Evolutionary conservation across 2,113 vertebrate genomes (phyloP).

Genomic region (Hypocryptadius cinnamomeus): DNA sequence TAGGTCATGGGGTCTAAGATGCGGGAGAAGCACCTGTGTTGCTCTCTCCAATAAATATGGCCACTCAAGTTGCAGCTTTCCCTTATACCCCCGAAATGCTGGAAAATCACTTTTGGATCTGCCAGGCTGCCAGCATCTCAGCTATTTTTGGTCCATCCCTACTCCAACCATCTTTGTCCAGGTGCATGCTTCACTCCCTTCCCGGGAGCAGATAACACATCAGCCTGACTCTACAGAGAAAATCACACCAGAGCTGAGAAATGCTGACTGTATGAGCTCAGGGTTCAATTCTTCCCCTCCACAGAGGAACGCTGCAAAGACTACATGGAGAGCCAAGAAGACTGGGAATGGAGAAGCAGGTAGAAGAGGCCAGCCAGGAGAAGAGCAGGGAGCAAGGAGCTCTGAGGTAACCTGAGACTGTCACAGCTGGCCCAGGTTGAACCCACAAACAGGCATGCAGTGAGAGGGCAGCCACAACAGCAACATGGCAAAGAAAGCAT

Average conservation of each 20-base stretch:
- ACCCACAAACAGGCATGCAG: not conserved
- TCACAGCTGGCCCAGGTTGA: not conserved
- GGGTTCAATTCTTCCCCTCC: not conserved
- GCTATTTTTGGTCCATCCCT: not conserved
- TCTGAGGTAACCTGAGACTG: not conserved
- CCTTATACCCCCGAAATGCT: not conserved
- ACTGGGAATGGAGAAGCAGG: not conserved
- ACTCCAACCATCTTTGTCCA: not conserved
- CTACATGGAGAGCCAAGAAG: not conserved
- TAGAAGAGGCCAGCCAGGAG: not conserved
- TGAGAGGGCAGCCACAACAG: not conserved
- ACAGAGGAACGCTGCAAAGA: not conserved
- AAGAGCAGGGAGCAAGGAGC: not conserved
- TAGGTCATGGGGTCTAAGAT: not conserved
- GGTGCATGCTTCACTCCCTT: not conserved
- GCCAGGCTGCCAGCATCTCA: not conserved
- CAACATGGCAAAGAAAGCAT: not conserved
- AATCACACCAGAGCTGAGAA: not conserved
- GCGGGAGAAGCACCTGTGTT: not conserved
- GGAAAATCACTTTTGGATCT: not conserved
- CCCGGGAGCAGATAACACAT: not conserved
- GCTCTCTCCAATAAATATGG: not conserved
- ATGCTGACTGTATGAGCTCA: not conserved
- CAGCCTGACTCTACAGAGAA: not conserved
- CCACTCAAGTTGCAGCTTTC: not conserved